A percentile compares a stretch with the other conserved stretches of the same genome.
These are phyloP conservation scores for Ahaetulla prasina DNA, from an alignment of 2,113 vertebrate genomes.

Conservation along the genomic window DNA sequence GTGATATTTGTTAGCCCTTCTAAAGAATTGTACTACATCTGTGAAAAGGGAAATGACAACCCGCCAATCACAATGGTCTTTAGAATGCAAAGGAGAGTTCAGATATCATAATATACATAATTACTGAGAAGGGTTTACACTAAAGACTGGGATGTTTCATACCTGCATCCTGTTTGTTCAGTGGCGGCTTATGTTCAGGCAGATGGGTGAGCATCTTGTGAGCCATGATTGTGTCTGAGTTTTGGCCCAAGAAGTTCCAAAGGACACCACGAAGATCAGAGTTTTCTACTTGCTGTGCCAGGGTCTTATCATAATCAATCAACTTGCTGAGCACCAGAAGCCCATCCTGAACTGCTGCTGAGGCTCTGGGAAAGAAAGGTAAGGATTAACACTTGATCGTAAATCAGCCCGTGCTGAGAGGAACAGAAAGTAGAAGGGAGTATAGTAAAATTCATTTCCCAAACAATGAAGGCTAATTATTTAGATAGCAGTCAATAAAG, in stretches of 20 bases:
- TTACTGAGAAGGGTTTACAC: neutral
- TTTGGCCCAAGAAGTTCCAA: constrained; percentile 63
- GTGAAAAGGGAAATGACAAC: neutral
- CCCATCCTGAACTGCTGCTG: constrained; percentile 77
- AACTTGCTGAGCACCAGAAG: constrained; percentile 84
- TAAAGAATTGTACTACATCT: neutral
- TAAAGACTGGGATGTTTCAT: neutral
- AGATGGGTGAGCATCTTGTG: constrained; percentile 78
- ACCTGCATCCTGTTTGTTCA: constrained; percentile 55
- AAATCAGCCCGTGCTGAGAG: constrained; percentile 31
- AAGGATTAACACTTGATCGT: neutral
- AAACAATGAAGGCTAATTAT: neutral
- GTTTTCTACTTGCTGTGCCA: constrained; percentile 83
- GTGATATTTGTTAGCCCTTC: neutral
- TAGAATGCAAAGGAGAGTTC: neutral
- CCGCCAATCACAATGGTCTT: neutral
- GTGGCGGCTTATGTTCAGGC: constrained; percentile 66
- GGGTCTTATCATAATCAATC: constrained; percentile 79
- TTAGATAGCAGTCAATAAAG: neutral
- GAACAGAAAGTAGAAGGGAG: neutral
- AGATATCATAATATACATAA: neutral
- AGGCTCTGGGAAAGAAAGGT: constrained; percentile 67
- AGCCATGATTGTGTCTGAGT: constrained; percentile 71
- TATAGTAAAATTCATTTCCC: neutral
- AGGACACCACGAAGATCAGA: constrained; percentile 71